Evolutionary conservation across 2,113 vertebrate species (phyloP).

Genomic region (Cyanistes caeruleus): DNA sequence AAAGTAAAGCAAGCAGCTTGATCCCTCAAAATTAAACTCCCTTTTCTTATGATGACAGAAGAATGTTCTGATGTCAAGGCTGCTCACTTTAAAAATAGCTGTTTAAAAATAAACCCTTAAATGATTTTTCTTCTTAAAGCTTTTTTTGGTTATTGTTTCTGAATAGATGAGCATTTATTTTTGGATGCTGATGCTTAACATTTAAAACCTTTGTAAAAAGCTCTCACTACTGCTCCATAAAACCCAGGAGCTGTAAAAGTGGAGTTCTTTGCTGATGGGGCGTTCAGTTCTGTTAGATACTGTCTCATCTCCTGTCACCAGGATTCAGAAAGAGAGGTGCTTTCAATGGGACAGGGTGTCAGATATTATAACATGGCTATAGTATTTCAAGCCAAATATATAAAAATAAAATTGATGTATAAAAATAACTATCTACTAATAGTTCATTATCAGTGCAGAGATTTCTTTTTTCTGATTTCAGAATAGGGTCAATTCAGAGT

Average conservation of each 20-base stretch:
- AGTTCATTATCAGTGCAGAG: not conserved
- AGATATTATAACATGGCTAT: not conserved
- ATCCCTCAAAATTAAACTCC: conserved; percentile 7
- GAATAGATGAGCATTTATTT: conserved; percentile 23
- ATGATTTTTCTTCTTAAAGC: not conserved
- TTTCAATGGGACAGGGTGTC: not conserved
- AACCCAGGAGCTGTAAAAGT: not conserved
- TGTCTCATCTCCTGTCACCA: not conserved
- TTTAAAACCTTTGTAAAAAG: not conserved
- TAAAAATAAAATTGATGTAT: not conserved
- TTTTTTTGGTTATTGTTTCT: conserved; percentile 8
- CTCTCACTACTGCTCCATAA: not conserved
- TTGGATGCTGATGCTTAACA: conserved; percentile 4
- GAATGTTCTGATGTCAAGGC: conserved; percentile 34
- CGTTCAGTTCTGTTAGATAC: not conserved
- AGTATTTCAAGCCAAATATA: not conserved
- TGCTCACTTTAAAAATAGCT: conserved; percentile 32
- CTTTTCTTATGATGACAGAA: conserved; percentile 15
- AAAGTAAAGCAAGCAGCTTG: conserved; percentile 14
- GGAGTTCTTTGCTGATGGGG: not conserved
- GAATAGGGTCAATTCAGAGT: not conserved
- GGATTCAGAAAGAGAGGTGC: not conserved
- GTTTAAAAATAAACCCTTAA: conserved; percentile 52
- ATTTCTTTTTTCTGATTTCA: not conserved
- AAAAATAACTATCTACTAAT: not conserved